phyloP scores from a whole-genome alignment of 2,888 invertebrate species.

The Trachelus troglodyta region DNA sequence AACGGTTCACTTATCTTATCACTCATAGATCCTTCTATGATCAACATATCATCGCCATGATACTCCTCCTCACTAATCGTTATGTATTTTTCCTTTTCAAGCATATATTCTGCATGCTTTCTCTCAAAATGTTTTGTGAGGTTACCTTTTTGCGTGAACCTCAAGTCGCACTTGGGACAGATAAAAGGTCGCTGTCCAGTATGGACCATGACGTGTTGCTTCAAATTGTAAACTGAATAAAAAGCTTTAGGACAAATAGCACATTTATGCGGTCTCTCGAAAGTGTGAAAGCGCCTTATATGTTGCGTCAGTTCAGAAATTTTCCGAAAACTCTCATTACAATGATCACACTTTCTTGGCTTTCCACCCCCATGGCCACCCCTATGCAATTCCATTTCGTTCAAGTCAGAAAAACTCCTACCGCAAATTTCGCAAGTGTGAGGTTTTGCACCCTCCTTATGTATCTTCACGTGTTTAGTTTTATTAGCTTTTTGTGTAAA shows the following conservation, averaged over 20 bases:
- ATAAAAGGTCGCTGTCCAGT: slow-evolving; percentile 41
- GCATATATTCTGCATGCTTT: slow-evolving; percentile 27
- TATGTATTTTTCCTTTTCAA: slow-evolving; percentile 9
- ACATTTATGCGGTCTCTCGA: slow-evolving; percentile 40
- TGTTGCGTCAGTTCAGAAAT: slow-evolving; percentile 37
- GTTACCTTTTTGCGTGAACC: slow-evolving; percentile 43
- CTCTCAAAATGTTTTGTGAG: slow-evolving; percentile 35
- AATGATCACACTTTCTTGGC: slow-evolving; percentile 37
- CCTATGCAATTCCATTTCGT: slow-evolving; percentile 38
- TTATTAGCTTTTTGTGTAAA: slow-evolving; percentile 41
- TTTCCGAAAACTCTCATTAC: slow-evolving; percentile 36
- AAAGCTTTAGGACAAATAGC: slow-evolving; percentile 40
- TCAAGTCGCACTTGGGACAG: slow-evolving; percentile 32
- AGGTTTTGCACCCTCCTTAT: slow-evolving; percentile 38
- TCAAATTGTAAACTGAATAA: slow-evolving; percentile 38
- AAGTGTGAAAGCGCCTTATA: slow-evolving; percentile 36
- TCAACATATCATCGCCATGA: slow-evolving; percentile 12
- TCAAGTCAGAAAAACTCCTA: slow-evolving; percentile 34
- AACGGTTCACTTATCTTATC: slow-evolving; percentile 15
- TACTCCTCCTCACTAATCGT: slow-evolving; percentile 15
- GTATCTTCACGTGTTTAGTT: slow-evolving; percentile 41
- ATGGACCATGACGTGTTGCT: slow-evolving; percentile 43
- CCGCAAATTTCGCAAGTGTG: slow-evolving; percentile 39
- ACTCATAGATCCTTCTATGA: slow-evolving; percentile 15
- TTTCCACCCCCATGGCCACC: slow-evolving; percentile 40